Evolutionary conservation across 2,797 vertebrate genomes (phyloP), one percentile per base, ranked within the genome.

Genomic region (Uromys caudimaculatus): DNA sequence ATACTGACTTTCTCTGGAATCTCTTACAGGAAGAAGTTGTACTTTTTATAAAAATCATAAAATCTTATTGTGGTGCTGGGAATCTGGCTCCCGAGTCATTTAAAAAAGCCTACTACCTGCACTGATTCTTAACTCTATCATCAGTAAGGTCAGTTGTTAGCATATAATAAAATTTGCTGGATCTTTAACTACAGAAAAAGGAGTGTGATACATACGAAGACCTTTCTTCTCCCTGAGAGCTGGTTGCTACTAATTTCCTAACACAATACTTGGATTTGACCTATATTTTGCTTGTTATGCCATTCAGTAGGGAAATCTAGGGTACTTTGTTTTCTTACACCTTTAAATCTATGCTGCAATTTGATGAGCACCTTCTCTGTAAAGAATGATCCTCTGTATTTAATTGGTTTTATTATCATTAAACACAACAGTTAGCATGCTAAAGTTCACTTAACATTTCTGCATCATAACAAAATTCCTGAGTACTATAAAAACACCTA

Each of bases 1-100:
- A 56, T 2, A 3, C 8, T 27, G 35, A 38, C 75, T 12, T 67
- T 87, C 21, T 41, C 38, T 52, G 24, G 7, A 56, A 78, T 2
- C 41, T 60, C 44, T 86, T 75, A 92, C 1, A 89, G 32, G 44
- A 97, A 92, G 94, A 76, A 16, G 79, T n/a, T 44, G 23, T 0
- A 50, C 7, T 38, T 90, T 82, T 75, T 82, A 78, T 89, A 85
- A 52, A 3, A 78, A 32, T 17, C 1, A 67, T 88, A 92, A 62
- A 93, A 58, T 67, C n/a, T 78, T 38, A 77, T 64, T 75, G 73
- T 91, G 13, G 11, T 35, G 0, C 35, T 16, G 14, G 32, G 1
- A 5, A 76, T 4, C 5, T 73, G 83, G n/a, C 5, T 77, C 41
- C 23, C 23, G 71, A 0, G 4, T 50, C 44, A 54, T 41, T 6